A percentile compares a stretch with the other conserved stretches of the same genome.
Evolutionary conservation across 1,140 invertebrate species (phyloP).

Genomic region (Ladona fulva): DNA sequence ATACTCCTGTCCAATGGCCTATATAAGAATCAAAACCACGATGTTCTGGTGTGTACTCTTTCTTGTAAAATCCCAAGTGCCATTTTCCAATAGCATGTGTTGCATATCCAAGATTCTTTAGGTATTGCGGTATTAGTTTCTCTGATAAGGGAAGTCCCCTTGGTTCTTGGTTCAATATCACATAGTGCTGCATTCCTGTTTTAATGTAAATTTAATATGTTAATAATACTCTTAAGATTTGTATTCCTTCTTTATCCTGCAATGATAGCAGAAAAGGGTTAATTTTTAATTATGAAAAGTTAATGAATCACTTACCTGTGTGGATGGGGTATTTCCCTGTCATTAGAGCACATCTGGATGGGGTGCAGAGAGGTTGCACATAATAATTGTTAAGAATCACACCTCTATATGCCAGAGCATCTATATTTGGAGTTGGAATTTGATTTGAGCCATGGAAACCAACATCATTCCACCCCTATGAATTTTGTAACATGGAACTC

Average conservation of each 20-base stretch:
- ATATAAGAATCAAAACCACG: constrained; percentile 57
- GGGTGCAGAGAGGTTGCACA: constrained; percentile 43
- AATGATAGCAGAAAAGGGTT: not conserved
- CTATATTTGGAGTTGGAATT: constrained; percentile 49
- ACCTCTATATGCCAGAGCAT: constrained; percentile 42
- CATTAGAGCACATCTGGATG: constrained; percentile 45
- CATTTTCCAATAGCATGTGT: constrained; percentile 63
- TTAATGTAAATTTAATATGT: not conserved
- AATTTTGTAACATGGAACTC: not conserved
- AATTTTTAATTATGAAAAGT: not conserved
- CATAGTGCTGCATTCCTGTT: constrained; percentile 52
- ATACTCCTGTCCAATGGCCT: constrained; percentile 52
- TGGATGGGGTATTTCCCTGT: constrained; percentile 50
- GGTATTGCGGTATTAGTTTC: constrained; percentile 46
- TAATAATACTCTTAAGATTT: too few species aligned
- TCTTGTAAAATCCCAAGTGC: constrained; percentile 54
- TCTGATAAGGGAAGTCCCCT: constrained; percentile 46
- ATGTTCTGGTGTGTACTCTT: constrained; percentile 47
- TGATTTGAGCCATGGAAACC: constrained; percentile 53
- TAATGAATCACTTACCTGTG: constrained; percentile 30
- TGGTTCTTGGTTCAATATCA: constrained; percentile 42
- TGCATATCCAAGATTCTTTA: constrained; percentile 51
- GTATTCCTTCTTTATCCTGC: not conserved
- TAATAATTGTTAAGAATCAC: constrained; percentile 42
- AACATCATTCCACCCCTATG: constrained; percentile 52